phyloP scores from a whole-genome alignment of 2,888 invertebrate genomes.

The Drosophila leonis region DNA sequence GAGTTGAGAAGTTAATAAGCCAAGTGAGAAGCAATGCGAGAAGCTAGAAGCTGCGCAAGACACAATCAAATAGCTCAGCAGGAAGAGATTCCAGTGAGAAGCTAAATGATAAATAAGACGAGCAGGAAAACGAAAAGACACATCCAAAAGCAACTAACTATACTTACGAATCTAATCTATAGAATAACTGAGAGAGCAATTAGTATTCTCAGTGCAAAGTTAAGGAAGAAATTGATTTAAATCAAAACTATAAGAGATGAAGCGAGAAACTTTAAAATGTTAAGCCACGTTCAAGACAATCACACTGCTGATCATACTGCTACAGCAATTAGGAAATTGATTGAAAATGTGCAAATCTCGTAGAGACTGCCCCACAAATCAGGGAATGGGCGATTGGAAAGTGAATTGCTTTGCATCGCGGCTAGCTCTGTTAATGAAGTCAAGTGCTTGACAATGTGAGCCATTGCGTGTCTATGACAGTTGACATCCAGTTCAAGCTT shows the following conservation, averaged over 20 bases:
- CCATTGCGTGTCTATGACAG: conserved; percentile 26
- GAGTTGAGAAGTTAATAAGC: neutral
- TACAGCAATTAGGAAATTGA: neutral
- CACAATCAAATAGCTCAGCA: too few relatives aligned
- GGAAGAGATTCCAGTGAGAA: neutral
- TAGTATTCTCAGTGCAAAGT: too few relatives aligned
- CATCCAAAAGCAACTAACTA: neutral
- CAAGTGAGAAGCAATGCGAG: neutral
- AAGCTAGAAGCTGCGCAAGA: neutral
- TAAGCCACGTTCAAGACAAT: neutral
- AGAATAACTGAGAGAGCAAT: neutral
- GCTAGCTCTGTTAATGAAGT: neutral
- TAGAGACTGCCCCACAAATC: neutral
- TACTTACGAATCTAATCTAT: neutral
- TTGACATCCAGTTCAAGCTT: conserved; percentile 38
- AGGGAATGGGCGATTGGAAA: neutral
- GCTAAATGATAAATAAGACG: neutral
- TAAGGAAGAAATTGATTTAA: neutral
- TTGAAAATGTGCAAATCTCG: conserved; percentile 2
- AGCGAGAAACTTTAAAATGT: neutral
- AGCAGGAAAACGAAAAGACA: neutral
- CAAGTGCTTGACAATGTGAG: conserved; percentile 22
- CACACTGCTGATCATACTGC: neutral
- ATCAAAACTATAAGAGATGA: neutral
- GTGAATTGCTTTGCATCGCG: neutral